Conservation (phyloP, 2,797 vertebrate species). For the Smutsia temminckii region DNA sequence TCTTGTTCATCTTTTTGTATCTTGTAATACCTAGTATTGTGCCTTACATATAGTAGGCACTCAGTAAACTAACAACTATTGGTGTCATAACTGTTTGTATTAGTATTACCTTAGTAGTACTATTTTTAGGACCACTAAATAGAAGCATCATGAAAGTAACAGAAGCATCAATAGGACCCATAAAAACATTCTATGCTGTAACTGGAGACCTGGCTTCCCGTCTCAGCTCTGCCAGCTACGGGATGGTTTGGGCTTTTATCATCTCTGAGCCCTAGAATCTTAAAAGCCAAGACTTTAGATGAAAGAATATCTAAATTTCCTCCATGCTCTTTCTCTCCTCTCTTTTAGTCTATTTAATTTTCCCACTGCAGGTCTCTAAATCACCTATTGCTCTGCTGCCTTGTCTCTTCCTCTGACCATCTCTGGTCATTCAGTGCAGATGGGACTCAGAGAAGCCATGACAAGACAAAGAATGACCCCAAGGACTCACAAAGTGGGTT, state of each 20-base stretch:
- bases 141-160: background rate
- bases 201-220: background rate
- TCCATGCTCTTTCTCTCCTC: background rate
- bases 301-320: background rate
- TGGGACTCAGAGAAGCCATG: background rate
- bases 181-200: background rate
- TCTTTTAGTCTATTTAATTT: background rate
- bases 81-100: background rate
- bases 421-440: background rate
- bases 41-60: background rate
- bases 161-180: background rate
- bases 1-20: background rate
- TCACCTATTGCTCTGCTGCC: background rate
- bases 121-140: conserved; percentile 1
- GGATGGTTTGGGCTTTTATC: background rate
- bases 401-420: background rate
- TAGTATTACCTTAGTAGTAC: background rate
- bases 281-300: background rate
- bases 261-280: background rate
- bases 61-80: background rate
- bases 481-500: background rate
- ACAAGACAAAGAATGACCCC: background rate
- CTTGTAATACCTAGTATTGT: background rate
- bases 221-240: background rate
- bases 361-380: background rate